Base-by-base conservation (phyloP, 2,888 invertebrate species). In the Lysandra coridon region DNA sequence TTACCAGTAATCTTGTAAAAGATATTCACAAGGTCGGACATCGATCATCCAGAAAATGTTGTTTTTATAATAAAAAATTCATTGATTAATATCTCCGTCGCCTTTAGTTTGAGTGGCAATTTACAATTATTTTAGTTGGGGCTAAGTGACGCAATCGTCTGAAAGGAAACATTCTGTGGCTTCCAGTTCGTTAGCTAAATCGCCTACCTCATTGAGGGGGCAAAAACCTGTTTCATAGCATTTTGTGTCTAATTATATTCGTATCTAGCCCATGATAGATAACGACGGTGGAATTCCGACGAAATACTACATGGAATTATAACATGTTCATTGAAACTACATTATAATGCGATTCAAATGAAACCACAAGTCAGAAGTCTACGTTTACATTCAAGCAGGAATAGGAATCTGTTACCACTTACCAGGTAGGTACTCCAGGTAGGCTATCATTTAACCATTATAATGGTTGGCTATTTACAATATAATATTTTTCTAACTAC, bases 61-160 rank as follows among this genome's bases (percentile, higher is more conserved):
- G 14, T 57, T 17, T 23, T 23, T 23, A 23, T 23, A 23, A 23
- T 23, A 23, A 23, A 23, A 23, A 23, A 23, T 23, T 30, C 69
- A 33, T 69, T 69, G 33, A 33, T 69, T 4, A 69, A 69, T 69
- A 33, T 69, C 33, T 17, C 5, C 17, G 69, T 69, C 37, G 69
- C 73, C 79, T 80, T 44, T 53, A 79, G 76, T 80, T 79, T 80
- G 78, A 81, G 76, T 81, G 77, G 79, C 82, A 81, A 82, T 82
- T 82, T 82, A 79, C 76, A 80, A 57, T 78, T 79, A 82, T 80
- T 78, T 78, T 57, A 79, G 74, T 76, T 74, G 80, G 80, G 79
- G 82, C 80, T 23, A 82, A 80, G 78, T 83, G 81, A 82, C 81
- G 82, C 81, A 82, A 83, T 80, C 81, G 44, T 79, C 33, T 79